Percentiles rank a stretch among this genome's conserved stretches.
Evolutionary conservation across 2,113 vertebrate species (phyloP).

Genomic region (Baryphthengus martii): DNA sequence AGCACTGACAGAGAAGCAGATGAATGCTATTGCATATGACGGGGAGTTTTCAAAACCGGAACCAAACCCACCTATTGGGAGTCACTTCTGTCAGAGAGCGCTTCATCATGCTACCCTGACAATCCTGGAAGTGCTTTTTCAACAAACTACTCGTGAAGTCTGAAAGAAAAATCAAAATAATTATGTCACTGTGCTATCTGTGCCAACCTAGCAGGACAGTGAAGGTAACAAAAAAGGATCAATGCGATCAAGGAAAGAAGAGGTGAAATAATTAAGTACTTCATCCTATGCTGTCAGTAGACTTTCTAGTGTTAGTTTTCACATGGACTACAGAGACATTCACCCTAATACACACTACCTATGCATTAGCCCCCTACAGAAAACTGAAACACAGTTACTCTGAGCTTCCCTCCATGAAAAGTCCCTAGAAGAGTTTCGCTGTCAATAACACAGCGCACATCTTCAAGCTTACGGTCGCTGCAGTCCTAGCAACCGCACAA

Average conservation of each 20-base stretch:
- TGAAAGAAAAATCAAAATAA: background rate
- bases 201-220: background rate
- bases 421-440: background rate
- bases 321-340: background rate
- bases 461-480: background rate
- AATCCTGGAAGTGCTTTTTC: background rate
- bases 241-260: background rate
- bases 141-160: background rate
- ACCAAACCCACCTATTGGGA: background rate
- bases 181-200: background rate
- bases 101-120: background rate
- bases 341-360: background rate
- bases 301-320: background rate
- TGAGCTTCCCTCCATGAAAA: background rate
- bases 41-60: background rate
- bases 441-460: background rate
- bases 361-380: background rate
- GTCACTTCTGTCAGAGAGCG: rapidly evolving
- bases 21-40: background rate
- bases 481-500: background rate
- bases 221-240: background rate
- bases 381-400: background rate
- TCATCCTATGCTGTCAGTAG: background rate
- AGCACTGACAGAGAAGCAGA: background rate
- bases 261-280: background rate